A percentile compares a stretch with the other conserved stretches of the same genome.
These are phyloP conservation scores for Palythoa heliodiscus DNA, from an alignment of 92 coral and sea anemone genomes.

Conservation along the genomic window DNA sequence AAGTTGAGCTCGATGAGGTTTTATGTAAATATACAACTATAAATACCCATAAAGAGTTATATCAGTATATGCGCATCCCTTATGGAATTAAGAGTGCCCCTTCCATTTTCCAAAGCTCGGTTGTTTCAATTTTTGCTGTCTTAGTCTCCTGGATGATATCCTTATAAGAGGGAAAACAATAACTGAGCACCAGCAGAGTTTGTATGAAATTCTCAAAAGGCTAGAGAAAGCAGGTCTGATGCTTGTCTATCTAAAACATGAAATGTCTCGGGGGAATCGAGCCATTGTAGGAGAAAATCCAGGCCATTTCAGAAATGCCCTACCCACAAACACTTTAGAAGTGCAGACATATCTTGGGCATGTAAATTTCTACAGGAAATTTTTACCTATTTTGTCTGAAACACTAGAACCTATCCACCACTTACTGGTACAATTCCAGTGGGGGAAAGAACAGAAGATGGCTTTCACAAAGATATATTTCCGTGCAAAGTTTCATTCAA, in stretches of 20 bases:
- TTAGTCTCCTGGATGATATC: constrained; percentile 20
- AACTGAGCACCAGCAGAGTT: constrained; percentile 11
- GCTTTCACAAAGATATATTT: too few species aligned
- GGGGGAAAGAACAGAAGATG: too few species aligned
- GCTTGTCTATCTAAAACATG: background rate
- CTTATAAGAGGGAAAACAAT: constrained; percentile 9
- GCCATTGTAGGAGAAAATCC: background rate
- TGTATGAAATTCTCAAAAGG: constrained; percentile 9
- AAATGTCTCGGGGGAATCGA: too few species aligned
- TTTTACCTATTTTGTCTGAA: too few species aligned
- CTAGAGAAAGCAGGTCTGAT: constrained; percentile 29
- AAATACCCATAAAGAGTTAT: constrained; percentile 32
- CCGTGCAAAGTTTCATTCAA: too few species aligned
- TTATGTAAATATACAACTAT: constrained; percentile 37
- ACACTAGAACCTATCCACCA: too few species aligned
- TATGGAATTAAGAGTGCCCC: constrained; percentile 4
- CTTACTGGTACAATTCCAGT: too few species aligned
- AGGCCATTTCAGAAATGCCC: constrained; percentile 6
- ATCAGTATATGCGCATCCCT: constrained; percentile 16
- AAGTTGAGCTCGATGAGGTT: constrained; percentile 36
- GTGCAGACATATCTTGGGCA: background rate
- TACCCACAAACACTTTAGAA: background rate
- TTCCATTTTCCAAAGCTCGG: constrained; percentile 36
- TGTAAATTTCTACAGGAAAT: too few species aligned
- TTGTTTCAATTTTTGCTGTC: constrained; percentile 25